A percentile compares a stretch with the other conserved stretches of the same genome.
Evolutionary conservation across 2,113 vertebrate species (phyloP).

Genomic region (Copsychus sechellarum): DNA sequence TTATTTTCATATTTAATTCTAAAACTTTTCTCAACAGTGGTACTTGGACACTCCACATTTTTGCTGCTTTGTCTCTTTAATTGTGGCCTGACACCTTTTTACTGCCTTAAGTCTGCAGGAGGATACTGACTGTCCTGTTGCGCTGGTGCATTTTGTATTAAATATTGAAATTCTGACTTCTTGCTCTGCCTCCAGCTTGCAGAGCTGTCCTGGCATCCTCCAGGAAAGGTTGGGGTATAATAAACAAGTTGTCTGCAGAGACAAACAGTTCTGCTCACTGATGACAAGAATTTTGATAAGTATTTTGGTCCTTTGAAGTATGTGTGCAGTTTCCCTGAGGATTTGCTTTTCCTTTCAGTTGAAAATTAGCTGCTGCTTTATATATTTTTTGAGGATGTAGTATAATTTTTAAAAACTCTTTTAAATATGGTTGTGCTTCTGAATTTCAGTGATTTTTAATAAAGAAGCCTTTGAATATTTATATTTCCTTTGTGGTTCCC

Average conservation of each 20-base stretch:
- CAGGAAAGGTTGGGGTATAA: not conserved
- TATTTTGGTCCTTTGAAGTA: slow-evolving; percentile 27
- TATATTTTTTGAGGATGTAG: not conserved
- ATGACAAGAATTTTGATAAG: slow-evolving; percentile 1
- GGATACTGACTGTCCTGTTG: not conserved
- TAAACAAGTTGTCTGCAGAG: not conserved
- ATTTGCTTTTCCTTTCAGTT: not conserved
- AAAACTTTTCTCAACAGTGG: fast-evolving
- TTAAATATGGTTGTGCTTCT: not conserved
- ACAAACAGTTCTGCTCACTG: not conserved
- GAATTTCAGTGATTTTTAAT: not conserved
- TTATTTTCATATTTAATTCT: not conserved
- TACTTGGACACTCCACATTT: not conserved
- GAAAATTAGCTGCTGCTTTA: not conserved
- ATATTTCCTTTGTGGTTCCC: not conserved
- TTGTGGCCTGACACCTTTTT: not conserved
- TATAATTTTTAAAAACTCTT: not conserved
- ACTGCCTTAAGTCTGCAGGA: not conserved
- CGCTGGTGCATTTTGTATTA: not conserved
- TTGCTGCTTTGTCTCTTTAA: not conserved
- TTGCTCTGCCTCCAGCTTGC: not conserved
- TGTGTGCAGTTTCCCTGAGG: not conserved
- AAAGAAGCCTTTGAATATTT: not conserved
- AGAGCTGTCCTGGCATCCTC: not conserved
- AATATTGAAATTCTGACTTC: not conserved